These are phyloP conservation scores for Rhodeus uyekii DNA, from an alignment of 2,797 vertebrate genomes.

Conservation along the genomic window DNA sequence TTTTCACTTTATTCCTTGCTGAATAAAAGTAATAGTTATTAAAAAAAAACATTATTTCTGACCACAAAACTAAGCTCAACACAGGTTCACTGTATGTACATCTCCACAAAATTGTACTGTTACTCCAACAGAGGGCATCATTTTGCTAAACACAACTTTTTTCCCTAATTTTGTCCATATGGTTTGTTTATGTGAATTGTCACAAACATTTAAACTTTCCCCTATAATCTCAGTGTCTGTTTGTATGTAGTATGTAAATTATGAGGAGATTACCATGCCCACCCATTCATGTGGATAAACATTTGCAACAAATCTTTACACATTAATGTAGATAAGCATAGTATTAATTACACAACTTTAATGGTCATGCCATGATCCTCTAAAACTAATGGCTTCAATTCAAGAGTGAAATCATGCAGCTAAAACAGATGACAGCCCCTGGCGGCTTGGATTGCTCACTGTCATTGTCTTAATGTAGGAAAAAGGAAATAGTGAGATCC, in stretches of 20 bases:
- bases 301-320: too few species aligned
- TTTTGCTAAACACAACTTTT: not conserved
- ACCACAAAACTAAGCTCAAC: not conserved
- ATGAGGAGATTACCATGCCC: not conserved
- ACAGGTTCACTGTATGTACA: not conserved
- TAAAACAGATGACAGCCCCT: not conserved
- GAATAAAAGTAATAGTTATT: not conserved
- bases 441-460: slow-evolving; percentile 11
- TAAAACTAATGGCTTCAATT: slow-evolving; percentile 17
- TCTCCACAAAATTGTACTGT: not conserved
- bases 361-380: not conserved
- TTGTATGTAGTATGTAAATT: not conserved
- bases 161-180: not conserved
- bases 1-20: not conserved
- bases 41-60: not conserved
- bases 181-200: not conserved
- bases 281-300: too few species aligned
- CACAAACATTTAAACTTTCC: not conserved
- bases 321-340: not conserved
- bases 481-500: not conserved
- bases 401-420: slow-evolving; percentile 14
- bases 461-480: slow-evolving; percentile 8
- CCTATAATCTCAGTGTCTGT: not conserved
- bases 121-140: not conserved
- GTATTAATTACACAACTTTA: not conserved